Conservation (phyloP, 2,113 vertebrate genomes). For the Microcebus ravelobensis region DNA sequence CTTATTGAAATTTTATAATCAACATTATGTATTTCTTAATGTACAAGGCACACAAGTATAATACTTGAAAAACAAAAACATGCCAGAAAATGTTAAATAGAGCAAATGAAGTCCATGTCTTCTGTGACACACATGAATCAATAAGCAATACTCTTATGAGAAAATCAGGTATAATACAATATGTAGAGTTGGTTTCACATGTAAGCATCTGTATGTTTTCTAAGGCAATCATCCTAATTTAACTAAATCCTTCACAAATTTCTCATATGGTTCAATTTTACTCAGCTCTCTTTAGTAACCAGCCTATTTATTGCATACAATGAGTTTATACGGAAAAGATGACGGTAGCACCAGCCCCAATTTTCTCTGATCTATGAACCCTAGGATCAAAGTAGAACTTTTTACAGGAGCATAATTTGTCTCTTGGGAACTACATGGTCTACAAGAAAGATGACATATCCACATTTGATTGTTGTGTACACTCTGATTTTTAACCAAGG, state of each 20-base stretch:
- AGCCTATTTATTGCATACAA: background rate
- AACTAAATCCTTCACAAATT: background rate
- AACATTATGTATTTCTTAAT: background rate
- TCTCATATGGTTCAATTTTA: background rate
- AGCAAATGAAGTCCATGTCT: background rate
- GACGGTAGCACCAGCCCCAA: too few species aligned
- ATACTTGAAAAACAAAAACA: background rate
- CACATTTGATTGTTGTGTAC: fast-evolving
- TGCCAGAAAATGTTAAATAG: background rate
- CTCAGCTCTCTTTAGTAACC: background rate
- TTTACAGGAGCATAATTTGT: background rate
- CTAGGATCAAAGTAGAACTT: background rate
- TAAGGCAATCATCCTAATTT: background rate
- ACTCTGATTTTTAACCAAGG: background rate
- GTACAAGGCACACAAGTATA: background rate
- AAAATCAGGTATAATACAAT: background rate
- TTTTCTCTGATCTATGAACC: background rate
- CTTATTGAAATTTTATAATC: background rate
- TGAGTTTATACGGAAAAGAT: background rate
- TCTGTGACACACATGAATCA: background rate
- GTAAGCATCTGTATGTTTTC: background rate
- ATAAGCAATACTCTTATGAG: background rate
- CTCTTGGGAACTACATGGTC: background rate
- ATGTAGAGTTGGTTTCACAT: background rate
- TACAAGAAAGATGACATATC: fast-evolving